These are phyloP conservation scores for Lathamus discolor DNA, from an alignment of 2,113 vertebrate genomes.

Conservation along the genomic window DNA sequence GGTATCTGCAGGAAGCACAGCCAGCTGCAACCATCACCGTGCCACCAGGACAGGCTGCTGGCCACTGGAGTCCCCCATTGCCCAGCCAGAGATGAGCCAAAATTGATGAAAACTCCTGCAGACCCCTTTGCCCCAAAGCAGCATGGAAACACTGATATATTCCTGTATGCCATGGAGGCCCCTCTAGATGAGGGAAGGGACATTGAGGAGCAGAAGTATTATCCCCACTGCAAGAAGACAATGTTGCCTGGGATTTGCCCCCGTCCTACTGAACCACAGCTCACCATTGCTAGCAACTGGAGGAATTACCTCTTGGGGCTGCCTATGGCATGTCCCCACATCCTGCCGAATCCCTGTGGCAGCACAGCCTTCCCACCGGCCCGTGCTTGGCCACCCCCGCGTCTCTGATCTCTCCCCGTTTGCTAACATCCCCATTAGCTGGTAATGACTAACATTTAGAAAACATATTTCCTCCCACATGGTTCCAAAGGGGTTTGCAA, in stretches of 20 bases:
- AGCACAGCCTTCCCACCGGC: neutral
- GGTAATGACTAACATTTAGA: constrained; percentile 63
- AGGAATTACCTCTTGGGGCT: neutral
- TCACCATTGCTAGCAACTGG: neutral
- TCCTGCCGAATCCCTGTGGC: neutral
- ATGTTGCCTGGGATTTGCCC: neutral
- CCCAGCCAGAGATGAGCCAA: neutral
- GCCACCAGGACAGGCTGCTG: rapidly evolving
- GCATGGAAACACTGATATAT: neutral
- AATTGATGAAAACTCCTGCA: neutral
- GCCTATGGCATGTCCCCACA: neutral
- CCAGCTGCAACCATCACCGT: rapidly evolving
- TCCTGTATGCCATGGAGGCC: rapidly evolving
- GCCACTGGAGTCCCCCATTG: neutral
- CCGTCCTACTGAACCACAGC: neutral
- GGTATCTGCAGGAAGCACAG: neutral
- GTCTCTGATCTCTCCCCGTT: neutral
- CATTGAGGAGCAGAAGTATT: rapidly evolving
- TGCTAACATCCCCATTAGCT: constrained; percentile 48
- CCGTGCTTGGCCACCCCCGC: neutral
- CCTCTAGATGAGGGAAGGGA: neutral
- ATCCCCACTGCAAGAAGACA: neutral
- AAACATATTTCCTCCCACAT: constrained; percentile 64
- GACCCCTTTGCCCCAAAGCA: neutral
- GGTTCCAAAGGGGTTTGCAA: constrained; percentile 56